These are phyloP conservation scores for Lampropteryx suffumata DNA, from an alignment of 2,888 invertebrate genomes.

Conservation along the genomic window DNA sequence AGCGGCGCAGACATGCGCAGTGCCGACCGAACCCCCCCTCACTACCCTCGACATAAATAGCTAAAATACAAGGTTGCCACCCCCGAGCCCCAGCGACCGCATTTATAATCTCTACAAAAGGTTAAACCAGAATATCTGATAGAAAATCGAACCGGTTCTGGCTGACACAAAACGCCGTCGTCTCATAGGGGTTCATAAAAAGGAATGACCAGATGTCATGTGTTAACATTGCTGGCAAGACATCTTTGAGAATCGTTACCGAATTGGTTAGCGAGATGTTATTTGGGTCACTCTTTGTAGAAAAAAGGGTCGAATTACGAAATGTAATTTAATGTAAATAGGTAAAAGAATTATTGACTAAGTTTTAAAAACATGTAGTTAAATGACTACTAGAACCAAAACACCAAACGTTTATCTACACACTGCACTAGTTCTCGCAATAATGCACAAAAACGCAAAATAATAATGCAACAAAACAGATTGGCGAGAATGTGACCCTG, in stretches of 20 bases:
- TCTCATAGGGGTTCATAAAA: conserved; percentile 35
- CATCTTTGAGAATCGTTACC: not conserved
- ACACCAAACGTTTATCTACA: too few relatives aligned
- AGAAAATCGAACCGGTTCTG: conserved; percentile 66
- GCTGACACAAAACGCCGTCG: conserved; percentile 49
- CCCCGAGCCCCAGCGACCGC: conserved; percentile 73
- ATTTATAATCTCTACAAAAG: conserved; percentile 79
- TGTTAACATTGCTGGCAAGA: not conserved
- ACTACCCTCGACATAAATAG: conserved; percentile 79
- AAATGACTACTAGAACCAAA: too few relatives aligned
- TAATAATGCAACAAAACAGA: conserved; percentile 27
- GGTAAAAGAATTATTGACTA: too few relatives aligned
- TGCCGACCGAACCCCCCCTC: conserved; percentile 60
- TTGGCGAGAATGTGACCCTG: conserved; percentile 28
- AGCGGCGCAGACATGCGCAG: conserved; percentile 73
- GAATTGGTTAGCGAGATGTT: too few relatives aligned
- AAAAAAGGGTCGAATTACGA: not conserved
- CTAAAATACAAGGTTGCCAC: conserved; percentile 82
- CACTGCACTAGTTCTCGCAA: too few relatives aligned
- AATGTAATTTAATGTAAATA: not conserved
- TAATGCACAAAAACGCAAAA: conserved; percentile 6
- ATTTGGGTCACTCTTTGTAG: conserved; percentile 5
- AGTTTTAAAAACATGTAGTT: too few relatives aligned
- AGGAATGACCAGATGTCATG: conserved; percentile 1
- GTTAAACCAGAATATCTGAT: conserved; percentile 76